phyloP scores from a whole-genome alignment of 92 coral and sea anemone species.

The Heteractis magnifica region DNA sequence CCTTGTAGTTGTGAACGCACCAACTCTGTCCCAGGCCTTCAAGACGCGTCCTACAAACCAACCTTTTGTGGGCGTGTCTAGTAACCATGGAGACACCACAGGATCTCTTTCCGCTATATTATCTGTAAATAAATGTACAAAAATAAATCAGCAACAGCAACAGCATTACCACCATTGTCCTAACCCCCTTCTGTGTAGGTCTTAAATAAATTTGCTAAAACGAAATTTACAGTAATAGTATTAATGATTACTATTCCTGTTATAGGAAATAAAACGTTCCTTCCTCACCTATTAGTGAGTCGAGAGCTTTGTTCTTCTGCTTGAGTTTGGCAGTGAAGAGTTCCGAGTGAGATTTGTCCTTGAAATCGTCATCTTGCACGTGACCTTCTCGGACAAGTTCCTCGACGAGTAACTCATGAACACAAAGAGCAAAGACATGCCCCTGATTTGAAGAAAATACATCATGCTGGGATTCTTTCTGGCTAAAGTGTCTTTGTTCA shows the following conservation, averaged over 20 bases:
- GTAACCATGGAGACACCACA: constrained; percentile 55
- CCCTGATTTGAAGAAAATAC: constrained; percentile 33
- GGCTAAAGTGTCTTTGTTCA: not conserved
- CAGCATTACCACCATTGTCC: no score
- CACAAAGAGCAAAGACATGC: constrained; percentile 53
- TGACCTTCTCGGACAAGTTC: constrained; percentile 26
- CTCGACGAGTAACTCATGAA: constrained; percentile 59
- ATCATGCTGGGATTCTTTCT: not conserved
- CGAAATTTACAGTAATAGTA: no score
- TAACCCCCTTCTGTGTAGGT: no score
- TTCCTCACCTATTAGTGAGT: constrained; percentile 17
- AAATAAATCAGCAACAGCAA: not conserved
- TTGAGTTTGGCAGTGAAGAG: not conserved
- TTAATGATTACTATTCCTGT: no score
- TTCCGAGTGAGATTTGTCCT: constrained; percentile 31
- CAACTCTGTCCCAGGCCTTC: constrained; percentile 60
- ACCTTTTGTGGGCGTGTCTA: constrained; percentile 28
- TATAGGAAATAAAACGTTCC: no score
- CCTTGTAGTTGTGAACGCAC: constrained; percentile 22
- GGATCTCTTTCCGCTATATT: constrained; percentile 3
- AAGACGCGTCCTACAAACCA: constrained; percentile 55
- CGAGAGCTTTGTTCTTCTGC: not conserved
- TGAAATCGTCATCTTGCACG: constrained; percentile 21
- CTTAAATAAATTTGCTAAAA: no score
- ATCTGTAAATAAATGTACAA: constrained; percentile 17